These are phyloP conservation scores for Patella caerulea DNA, from an alignment of 2,888 invertebrate species.

Conservation along the genomic window DNA sequence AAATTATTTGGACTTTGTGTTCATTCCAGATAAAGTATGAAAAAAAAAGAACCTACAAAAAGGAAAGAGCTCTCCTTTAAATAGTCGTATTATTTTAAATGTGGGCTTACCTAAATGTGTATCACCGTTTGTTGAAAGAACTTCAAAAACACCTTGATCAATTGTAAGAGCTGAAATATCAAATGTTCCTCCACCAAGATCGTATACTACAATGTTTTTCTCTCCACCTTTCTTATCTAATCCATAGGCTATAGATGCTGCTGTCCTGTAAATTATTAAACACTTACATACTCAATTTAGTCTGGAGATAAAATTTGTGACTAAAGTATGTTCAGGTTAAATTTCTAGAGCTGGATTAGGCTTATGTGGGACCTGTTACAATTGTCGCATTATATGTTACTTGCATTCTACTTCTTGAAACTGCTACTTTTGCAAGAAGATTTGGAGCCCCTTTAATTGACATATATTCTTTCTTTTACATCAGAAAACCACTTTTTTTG, in stretches of 20 bases:
- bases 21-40: background rate
- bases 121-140: constrained; percentile 88
- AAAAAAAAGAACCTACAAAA: background rate
- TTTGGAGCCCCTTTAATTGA: too few species aligned
- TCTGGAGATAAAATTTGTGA: too few species aligned
- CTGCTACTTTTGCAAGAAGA: too few species aligned
- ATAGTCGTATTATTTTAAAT: too few species aligned
- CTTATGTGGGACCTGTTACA: too few species aligned
- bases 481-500: too few species aligned
- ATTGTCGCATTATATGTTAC: too few species aligned
- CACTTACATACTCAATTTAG: too few species aligned
- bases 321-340: too few species aligned
- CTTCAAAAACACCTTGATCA: constrained; percentile 98
- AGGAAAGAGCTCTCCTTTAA: background rate
- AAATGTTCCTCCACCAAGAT: constrained; percentile 99
- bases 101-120: constrained; percentile 83
- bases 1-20: background rate
- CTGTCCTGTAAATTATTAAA: constrained; percentile 76
- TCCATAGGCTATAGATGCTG: constrained; percentile 97
- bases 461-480: too few species aligned
- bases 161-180: constrained; percentile 98
- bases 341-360: too few species aligned
- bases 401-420: too few species aligned
- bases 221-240: constrained; percentile 97
- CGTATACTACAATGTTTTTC: constrained; percentile 98